Percentiles rank a stretch among this genome's conserved stretches.
Evolutionary conservation across 2,797 vertebrate species (phyloP).

Genomic region (Urocyon cinereoargenteus): DNA sequence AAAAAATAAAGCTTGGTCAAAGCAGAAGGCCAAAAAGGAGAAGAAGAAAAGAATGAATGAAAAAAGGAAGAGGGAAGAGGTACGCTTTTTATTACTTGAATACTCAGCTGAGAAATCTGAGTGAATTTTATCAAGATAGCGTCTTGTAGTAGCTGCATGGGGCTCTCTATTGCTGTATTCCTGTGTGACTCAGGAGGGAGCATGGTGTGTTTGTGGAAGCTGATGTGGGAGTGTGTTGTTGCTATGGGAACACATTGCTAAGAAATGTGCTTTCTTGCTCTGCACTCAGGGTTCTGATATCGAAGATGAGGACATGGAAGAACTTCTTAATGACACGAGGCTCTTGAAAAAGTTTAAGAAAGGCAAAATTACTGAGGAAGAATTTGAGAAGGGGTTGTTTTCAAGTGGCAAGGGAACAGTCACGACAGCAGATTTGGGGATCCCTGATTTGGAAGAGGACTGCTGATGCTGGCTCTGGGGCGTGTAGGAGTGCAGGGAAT

Average conservation of each 20-base stretch:
- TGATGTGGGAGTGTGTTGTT: background rate
- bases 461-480: background rate
- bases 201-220: background rate
- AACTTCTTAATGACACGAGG: slow-evolving; percentile 94
- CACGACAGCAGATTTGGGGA: background rate
- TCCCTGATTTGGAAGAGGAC: background rate
- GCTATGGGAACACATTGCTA: background rate
- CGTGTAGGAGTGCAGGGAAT: rapidly evolving
- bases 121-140: background rate
- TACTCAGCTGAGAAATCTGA: background rate
- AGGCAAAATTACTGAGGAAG: slow-evolving; percentile 94
- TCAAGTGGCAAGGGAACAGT: background rate
- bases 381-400: slow-evolving; percentile 93
- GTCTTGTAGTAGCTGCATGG: background rate
- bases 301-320: slow-evolving; percentile 92
- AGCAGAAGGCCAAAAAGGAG: slow-evolving; percentile 94
- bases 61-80: slow-evolving; percentile 93
- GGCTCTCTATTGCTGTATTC: rapidly evolving
- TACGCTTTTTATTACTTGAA: slow-evolving; percentile 75
- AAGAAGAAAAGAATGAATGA: slow-evolving; percentile 90
- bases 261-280: background rate
- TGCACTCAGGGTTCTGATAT: slow-evolving; percentile 90
- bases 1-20: slow-evolving; percentile 96
- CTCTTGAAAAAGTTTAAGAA: slow-evolving; percentile 96
- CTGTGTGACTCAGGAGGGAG: rapidly evolving